phyloP scores from a whole-genome alignment of 2,113 vertebrate species.

The Anarhynchus alexandrinus region DNA sequence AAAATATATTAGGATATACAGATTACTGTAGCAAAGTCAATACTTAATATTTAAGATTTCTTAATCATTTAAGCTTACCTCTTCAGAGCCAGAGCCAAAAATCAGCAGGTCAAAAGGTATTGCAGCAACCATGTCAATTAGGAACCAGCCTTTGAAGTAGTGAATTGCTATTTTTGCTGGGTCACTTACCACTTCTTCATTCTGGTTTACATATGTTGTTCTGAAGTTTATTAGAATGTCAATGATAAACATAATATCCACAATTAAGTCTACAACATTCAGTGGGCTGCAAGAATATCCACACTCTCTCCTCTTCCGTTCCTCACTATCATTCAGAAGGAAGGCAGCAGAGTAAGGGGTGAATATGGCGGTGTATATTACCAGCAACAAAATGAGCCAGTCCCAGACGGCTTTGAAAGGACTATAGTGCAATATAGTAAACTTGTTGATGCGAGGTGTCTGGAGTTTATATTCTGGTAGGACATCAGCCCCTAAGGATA shows the following conservation, averaged over 20 bases:
- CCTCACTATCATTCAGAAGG: slow-evolving; percentile 93
- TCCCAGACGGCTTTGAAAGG: slow-evolving; percentile 99
- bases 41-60: not conserved
- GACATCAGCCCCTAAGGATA: slow-evolving; percentile 96
- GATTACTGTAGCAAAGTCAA: not conserved
- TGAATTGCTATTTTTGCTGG: slow-evolving; percentile 97
- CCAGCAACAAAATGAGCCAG: slow-evolving; percentile 95
- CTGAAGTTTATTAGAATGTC: slow-evolving; percentile 99
- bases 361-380: slow-evolving; percentile 98
- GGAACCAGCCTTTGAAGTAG: slow-evolving; percentile 99
- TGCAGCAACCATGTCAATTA: slow-evolving; percentile 99
- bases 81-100: slow-evolving; percentile 98
- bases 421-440: slow-evolving; percentile 98
- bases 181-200: slow-evolving; percentile 99
- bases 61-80: slow-evolving; percentile 80
- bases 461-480: slow-evolving; percentile 99
- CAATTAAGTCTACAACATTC: slow-evolving; percentile 96
- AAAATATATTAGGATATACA: not conserved
- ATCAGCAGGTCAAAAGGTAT: slow-evolving; percentile 99
- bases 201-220: slow-evolving; percentile 96
- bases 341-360: slow-evolving; percentile 98
- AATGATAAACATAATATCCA: slow-evolving; percentile 99
- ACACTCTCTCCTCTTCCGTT: slow-evolving; percentile 90
- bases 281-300: slow-evolving; percentile 97
- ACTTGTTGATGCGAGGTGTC: slow-evolving; percentile 95